Percentiles rank a stretch among this genome's conserved stretches.
phyloP scores from a whole-genome alignment of 1,140 invertebrate species.

The Babylonia areolata region DNA sequence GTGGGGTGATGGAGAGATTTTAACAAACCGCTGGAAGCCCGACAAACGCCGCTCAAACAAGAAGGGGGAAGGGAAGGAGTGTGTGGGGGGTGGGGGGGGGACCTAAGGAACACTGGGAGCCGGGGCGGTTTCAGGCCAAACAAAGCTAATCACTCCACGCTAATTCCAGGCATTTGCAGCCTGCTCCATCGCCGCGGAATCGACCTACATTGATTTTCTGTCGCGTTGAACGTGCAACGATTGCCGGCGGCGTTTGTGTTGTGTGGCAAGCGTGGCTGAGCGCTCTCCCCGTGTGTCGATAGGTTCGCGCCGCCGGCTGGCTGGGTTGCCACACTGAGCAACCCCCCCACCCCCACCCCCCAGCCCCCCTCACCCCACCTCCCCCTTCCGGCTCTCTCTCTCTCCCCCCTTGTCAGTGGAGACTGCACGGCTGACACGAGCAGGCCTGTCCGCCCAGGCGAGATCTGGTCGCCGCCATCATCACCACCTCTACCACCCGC shows the following conservation, averaged over 20 bases:
- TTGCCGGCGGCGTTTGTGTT: constrained; percentile 27
- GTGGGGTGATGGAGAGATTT: neutral
- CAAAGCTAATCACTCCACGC: constrained; percentile 35
- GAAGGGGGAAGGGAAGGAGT: neutral
- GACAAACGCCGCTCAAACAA: neutral
- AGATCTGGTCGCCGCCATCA: neutral
- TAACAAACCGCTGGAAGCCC: neutral
- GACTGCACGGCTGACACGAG: neutral
- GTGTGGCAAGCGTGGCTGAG: constrained; percentile 10
- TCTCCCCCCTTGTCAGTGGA: neutral
- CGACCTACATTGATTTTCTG: constrained; percentile 35
- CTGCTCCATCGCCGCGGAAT: constrained; percentile 16
- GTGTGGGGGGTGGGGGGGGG: neutral
- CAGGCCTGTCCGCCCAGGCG: neutral
- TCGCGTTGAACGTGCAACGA: constrained; percentile 33
- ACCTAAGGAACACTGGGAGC: neutral
- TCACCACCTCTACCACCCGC: no score
- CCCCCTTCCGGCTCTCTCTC: neutral
- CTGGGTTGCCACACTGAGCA: no score
- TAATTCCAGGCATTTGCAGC: constrained; percentile 30
- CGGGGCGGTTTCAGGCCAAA: constrained; percentile 31
- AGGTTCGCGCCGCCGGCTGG: neutral
- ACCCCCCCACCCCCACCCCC: neutral
- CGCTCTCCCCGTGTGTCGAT: constrained; percentile 14
- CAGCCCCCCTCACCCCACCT: neutral